Evolutionary conservation across 1,140 invertebrate species (phyloP), one percentile per base, ranked within the genome.

Genomic region (Cataglyphis hispanica): DNA sequence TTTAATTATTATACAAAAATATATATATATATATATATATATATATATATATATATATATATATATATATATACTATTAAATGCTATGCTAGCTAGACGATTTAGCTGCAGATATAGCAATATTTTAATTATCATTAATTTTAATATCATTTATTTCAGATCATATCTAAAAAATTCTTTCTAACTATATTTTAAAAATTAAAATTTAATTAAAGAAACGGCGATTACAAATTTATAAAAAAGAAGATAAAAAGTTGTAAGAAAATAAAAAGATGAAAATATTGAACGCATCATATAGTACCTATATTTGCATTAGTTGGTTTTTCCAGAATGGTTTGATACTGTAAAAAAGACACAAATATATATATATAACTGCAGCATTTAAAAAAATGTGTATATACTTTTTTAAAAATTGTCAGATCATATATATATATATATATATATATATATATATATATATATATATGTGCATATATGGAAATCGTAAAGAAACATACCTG

Each of bases 401-500:
- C n/a, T n/a, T n/a, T n/a, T n/a, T n/a, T n/a, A n/a, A n/a, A n/a
- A n/a, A n/a, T n/a, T n/a, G n/a, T n/a, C n/a, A n/a, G n/a, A n/a
- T n/a, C n/a, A 31, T 31, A 0, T 31, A 31, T 31, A 31, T 31
- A 31, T 31, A 31, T 31, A 31, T 31, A 31, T 31, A 31, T 31
- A 31, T 31, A 31, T 31, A 31, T 31, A 31, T 31, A 31, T 31
- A 31, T 31, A 31, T 1, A 31, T 1, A 10, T 56, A 27, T 40
- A 13, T 16, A 50, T 64, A 56, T 69, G 11, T 61, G 3, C 46
- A 34, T 56, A 34, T 56, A n/a, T 46, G 8, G 67, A 66, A 84
- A 56, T 25, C 13, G 25, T 77, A 37, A 11, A 34, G 61, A 56
- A 60, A 74, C 46, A 58, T 94, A 96, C 96, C 93, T 96, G 95